Evolutionary conservation across 1,140 invertebrate species (phyloP), one percentile per base, ranked within the genome.

Genomic region (Helicorthomorpha holstii): DNA sequence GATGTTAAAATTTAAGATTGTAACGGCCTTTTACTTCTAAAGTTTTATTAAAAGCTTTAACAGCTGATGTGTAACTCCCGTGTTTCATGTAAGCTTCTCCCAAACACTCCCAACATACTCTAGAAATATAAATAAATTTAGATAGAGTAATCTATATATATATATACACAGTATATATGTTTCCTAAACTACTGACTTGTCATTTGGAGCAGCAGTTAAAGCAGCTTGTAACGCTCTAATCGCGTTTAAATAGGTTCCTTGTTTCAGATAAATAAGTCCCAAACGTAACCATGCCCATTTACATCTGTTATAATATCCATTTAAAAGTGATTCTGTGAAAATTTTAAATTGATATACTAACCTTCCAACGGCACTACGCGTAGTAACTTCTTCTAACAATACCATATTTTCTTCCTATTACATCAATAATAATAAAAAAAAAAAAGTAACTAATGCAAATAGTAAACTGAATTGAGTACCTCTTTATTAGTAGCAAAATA

Each of bases 71-170:
- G 60, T 80, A 83, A 21, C 88, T 85, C 3, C 88, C 88, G 57
- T 86, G 70, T 10, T 75, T 73, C 54, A 81, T 75, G 67, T 93
- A 93, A 1, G 85, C 85, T 70, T 93, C 89, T 29, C 79, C 89
- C 59, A 93, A 70, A 56, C 82, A 81, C 69, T 93, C 87, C 82
- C 85, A 90, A 56, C 80, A 72, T 57, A 76, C 70, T 49, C 76
- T 80, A 53, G 12, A 50, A 56, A 50, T 52, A 24, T 55, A 54
- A 44, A 48, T 48, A 21, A 53, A 55, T n/a, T n/a, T n/a, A n/a
- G n/a, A n/a, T n/a, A n/a, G n/a, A n/a, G n/a, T n/a, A n/a, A n/a
- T n/a, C n/a, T n/a, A n/a, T n/a, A n/a, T n/a, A n/a, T n/a, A n/a
- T n/a, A n/a, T n/a, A n/a, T n/a, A n/a, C n/a, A n/a, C n/a, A n/a